phyloP scores from a whole-genome alignment of 2,113 vertebrate genomes.

The Crotalus helleri region DNA sequence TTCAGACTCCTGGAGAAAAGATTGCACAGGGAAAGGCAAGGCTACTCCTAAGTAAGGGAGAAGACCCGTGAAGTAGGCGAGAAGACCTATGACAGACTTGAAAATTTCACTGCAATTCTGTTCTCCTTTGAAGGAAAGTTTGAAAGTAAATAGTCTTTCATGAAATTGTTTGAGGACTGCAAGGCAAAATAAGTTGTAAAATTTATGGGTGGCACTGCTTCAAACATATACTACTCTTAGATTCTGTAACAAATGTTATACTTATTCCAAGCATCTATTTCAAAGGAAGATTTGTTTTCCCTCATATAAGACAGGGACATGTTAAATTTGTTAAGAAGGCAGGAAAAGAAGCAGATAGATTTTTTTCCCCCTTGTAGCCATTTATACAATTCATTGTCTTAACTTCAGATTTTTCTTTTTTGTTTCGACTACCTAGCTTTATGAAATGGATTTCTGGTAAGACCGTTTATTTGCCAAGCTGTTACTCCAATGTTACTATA shows the following conservation, averaged over 20 bases:
- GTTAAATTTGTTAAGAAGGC: background rate
- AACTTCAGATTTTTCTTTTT: background rate
- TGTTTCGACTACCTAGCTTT: background rate
- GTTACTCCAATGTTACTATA: conserved; percentile 7
- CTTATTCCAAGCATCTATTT: background rate
- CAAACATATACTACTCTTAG: background rate
- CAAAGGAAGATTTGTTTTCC: background rate
- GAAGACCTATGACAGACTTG: background rate
- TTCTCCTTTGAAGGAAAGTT: background rate
- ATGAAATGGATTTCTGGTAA: background rate
- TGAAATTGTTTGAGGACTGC: background rate
- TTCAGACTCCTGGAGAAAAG: background rate
- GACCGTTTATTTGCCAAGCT: background rate
- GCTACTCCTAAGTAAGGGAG: background rate
- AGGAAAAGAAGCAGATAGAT: background rate
- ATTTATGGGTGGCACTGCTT: background rate
- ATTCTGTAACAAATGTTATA: background rate
- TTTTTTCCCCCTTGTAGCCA: background rate
- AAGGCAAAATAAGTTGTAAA: background rate
- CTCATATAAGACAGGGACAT: background rate
- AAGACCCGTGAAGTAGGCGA: background rate
- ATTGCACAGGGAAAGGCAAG: background rate
- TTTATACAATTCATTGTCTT: background rate
- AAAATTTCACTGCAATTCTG: background rate
- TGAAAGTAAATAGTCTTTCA: background rate